Conservation (phyloP, 1,140 invertebrate species). For the Hyles vespertilio region DNA sequence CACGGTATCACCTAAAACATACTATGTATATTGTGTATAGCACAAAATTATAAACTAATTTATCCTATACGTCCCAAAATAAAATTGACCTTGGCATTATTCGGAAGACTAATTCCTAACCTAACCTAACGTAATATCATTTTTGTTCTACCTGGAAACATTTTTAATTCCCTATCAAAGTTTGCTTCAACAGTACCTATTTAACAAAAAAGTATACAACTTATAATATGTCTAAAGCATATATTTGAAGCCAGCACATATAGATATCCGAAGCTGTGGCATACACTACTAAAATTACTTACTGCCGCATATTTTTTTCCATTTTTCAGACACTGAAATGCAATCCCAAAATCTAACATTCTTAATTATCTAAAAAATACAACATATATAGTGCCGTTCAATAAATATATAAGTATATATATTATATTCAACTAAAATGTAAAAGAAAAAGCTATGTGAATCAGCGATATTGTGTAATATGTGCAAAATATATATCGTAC, state of each 20-base stretch:
- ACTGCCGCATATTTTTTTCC: conserved; percentile 73
- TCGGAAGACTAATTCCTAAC: too few species aligned
- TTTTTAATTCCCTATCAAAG: too few species aligned
- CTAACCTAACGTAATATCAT: too few species aligned
- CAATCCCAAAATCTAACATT: conserved; percentile 70
- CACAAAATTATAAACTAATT: too few species aligned
- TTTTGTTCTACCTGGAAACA: too few species aligned
- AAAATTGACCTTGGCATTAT: too few species aligned
- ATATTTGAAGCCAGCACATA: conserved; percentile 4
- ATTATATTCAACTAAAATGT: too few species aligned
- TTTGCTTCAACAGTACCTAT: too few species aligned
- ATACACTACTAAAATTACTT: conserved; percentile 64
- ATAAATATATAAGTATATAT: conserved; percentile 8
- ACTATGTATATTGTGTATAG: neutral
- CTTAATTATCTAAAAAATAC: conserved; percentile 44
- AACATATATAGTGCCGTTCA: conserved; percentile 18
- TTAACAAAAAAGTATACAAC: neutral
- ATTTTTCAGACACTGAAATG: conserved; percentile 74
- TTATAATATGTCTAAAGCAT: conserved; percentile 4
- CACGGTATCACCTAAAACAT: neutral
- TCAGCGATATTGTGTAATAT: conserved; percentile 11
- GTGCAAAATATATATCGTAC: conserved; percentile 22
- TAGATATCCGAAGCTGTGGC: neutral
- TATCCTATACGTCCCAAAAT: too few species aligned
- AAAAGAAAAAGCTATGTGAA: too few species aligned